Conservation (phyloP, 1,140 invertebrate genomes). For the Lethrus apterus region DNA sequence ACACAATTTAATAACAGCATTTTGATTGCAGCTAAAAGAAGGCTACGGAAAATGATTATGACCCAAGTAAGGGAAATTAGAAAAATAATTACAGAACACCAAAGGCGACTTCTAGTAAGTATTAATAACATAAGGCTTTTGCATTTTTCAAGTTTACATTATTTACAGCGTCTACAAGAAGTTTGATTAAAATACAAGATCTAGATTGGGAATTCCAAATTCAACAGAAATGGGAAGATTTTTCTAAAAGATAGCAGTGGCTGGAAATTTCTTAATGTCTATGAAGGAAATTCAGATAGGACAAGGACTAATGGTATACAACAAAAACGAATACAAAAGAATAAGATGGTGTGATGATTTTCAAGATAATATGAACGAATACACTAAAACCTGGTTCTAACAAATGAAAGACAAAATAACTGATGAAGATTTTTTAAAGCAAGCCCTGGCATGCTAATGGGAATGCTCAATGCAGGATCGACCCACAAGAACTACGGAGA, state of each 20-base stretch:
- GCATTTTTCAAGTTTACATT: too few relatives aligned
- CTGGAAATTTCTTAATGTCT: slow-evolving; percentile 12
- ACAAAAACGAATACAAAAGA: slow-evolving; percentile 9
- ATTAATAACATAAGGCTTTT: too few relatives aligned
- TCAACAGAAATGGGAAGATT: neutral
- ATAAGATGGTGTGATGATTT: slow-evolving; percentile 4
- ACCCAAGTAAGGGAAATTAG: too few relatives aligned
- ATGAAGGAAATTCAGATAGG: slow-evolving; percentile 10
- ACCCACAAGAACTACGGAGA: too few relatives aligned
- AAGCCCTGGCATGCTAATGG: slow-evolving; percentile 17
- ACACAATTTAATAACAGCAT: too few relatives aligned
- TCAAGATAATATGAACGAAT: neutral
- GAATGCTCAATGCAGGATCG: slow-evolving; percentile 14
- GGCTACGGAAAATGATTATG: too few relatives aligned
- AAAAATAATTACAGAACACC: too few relatives aligned
- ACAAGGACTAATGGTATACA: neutral
- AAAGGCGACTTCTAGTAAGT: too few relatives aligned
- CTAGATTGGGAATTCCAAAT: neutral
- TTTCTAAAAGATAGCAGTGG: slow-evolving; percentile 2
- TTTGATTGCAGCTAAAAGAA: too few relatives aligned
- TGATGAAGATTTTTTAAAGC: slow-evolving; percentile 6
- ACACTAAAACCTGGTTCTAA: neutral
- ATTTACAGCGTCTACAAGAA: too few relatives aligned
- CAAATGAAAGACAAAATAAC: slow-evolving; percentile 1
- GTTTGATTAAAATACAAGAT: slow-evolving; percentile 9